Evolutionary conservation across 2,797 vertebrate species (phyloP), one percentile per base, ranked within the genome.

Genomic region (Taenioides sp.): DNA sequence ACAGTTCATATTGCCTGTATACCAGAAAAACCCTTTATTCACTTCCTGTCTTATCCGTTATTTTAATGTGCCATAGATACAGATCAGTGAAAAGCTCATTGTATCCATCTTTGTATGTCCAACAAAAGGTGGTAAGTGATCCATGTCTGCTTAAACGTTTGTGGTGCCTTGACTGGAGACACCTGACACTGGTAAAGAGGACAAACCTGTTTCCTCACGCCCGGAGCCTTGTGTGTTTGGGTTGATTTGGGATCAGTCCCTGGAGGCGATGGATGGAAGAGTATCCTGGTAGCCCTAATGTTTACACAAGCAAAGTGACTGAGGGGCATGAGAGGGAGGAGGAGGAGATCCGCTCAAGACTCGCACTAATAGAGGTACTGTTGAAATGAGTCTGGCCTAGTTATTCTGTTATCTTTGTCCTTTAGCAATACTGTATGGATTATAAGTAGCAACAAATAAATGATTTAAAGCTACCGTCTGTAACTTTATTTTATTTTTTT

Each of bases 51-150:
- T 58, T 25, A 16, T 17, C 5, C 1, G 57, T 59, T 28, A 28
- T 9, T 28, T 47, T 23, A 57, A 23, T 23, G n/a, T 10, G 52
- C 20, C 9, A n/a, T 9, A 57, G 1, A 63, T 76, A 73, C 69
- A 71, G 72, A 75, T 72, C 69, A 62, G 69, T 55, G 34, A 14
- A 14, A 27, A 60, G 9, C 64, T 25, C 25, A 67, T 80, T 79
- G 73, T 81, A 63, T 67, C 25, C 70, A 52, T 60, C 68, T 75
- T 62, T 79, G 74, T 68, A 2, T 28, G 49, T 62, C 1, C 22
- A 55, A 87, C 78, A 87, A 82, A 69, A 73, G 73, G 10, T 34
- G 12, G 77, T 43, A 78, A 76, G 54, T 76, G 77, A 83, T 78
- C 75, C 34, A 40, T 65, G 59, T 65, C 58, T n/a, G 0, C 16